A percentile compares a stretch with the other conserved stretches of the same genome.
phyloP scores from a whole-genome alignment of 2,888 invertebrate genomes.

The Pyrrhosoma nymphula region DNA sequence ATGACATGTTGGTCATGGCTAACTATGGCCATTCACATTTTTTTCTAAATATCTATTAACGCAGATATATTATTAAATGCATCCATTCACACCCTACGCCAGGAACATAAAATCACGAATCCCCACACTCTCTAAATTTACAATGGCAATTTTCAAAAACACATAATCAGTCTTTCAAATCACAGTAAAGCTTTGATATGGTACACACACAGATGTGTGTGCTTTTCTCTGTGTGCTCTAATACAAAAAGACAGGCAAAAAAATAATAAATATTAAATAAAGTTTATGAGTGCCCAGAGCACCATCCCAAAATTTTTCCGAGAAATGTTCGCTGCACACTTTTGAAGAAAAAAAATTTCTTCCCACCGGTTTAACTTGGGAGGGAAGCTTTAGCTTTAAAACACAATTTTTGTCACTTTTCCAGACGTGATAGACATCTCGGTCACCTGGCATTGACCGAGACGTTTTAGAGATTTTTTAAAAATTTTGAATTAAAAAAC shows the following conservation, averaged over 20 bases:
- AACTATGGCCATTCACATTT: slow-evolving; percentile 62
- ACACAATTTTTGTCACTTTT: not conserved
- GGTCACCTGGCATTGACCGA: slow-evolving; percentile 55
- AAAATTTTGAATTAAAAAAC: not conserved
- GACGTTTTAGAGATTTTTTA: not conserved
- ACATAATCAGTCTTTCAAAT: slow-evolving; percentile 80
- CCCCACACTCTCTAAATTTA: slow-evolving; percentile 68
- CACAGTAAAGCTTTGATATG: slow-evolving; percentile 82
- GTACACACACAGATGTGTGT: slow-evolving; percentile 72
- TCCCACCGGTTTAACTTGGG: not conserved
- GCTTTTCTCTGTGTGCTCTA: slow-evolving; percentile 61
- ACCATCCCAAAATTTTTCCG: slow-evolving; percentile 67
- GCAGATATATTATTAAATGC: slow-evolving; percentile 69
- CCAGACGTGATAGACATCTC: not conserved
- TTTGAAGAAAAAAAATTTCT: not conserved
- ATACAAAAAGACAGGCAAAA: slow-evolving; percentile 69
- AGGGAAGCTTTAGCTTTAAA: not conserved
- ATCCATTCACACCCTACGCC: slow-evolving; percentile 69
- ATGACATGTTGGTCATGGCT: slow-evolving; percentile 68
- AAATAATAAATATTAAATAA: slow-evolving; percentile 70
- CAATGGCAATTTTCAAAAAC: slow-evolving; percentile 71
- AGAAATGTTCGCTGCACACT: slow-evolving; percentile 39
- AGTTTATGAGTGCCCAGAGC: slow-evolving; percentile 69
- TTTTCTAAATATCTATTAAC: slow-evolving; percentile 68
- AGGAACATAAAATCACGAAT: slow-evolving; percentile 69